phyloP scores from a whole-genome alignment of 2,888 invertebrate species.

The Lasioglossum morio region DNA sequence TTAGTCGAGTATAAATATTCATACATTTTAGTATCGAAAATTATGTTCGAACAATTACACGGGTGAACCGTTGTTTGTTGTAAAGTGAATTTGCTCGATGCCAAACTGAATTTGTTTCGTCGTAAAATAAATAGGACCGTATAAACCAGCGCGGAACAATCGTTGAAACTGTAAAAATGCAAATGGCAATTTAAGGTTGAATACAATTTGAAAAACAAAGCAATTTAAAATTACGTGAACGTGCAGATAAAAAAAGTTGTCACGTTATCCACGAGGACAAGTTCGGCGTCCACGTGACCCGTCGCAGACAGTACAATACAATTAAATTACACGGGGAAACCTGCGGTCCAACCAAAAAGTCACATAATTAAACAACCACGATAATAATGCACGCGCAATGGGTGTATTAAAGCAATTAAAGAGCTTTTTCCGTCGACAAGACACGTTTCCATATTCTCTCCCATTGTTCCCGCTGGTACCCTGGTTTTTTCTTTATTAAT shows the following conservation, averaged over 20 bases:
- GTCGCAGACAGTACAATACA: not conserved
- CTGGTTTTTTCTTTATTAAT: slow-evolving; percentile 49
- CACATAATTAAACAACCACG: slow-evolving; percentile 3
- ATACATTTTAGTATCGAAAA: not conserved
- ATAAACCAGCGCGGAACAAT: not conserved
- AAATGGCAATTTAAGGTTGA: not conserved
- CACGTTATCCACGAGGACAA: not conserved
- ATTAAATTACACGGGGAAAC: not conserved
- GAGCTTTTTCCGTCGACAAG: slow-evolving; percentile 26
- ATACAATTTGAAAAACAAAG: slow-evolving; percentile 3
- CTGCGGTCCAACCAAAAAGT: not conserved
- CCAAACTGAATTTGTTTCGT: not conserved
- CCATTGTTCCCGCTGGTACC: slow-evolving; percentile 6
- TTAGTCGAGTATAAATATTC: not conserved
- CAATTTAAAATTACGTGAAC: not conserved
- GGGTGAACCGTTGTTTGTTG: not conserved
- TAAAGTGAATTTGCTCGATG: not conserved
- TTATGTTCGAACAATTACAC: not conserved
- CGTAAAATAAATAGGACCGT: not conserved
- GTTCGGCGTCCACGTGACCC: not conserved
- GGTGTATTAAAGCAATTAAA: slow-evolving; percentile 36
- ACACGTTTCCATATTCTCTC: slow-evolving; percentile 22
- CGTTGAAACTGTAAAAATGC: not conserved
- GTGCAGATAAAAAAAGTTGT: not conserved
- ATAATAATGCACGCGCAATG: slow-evolving; percentile 17